Percentiles rank a stretch among this genome's conserved stretches.
Evolutionary conservation across 2,113 vertebrate species (phyloP).

Genomic region (Dipodomys spectabilis): DNA sequence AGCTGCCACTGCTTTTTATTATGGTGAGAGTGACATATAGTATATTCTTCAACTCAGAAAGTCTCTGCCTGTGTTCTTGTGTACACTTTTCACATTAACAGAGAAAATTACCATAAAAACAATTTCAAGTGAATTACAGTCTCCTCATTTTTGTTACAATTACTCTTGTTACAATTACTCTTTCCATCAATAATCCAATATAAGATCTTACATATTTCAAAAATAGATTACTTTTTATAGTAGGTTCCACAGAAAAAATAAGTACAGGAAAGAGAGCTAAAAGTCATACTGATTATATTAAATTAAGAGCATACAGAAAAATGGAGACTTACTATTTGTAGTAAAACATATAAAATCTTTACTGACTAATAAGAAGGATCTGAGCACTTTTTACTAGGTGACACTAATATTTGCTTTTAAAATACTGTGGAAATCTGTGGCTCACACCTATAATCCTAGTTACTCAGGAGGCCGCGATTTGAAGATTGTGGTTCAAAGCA

Average conservation of each 20-base stretch:
- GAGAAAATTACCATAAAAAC: constrained; percentile 73
- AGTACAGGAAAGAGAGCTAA: constrained; percentile 74
- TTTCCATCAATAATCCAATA: constrained; percentile 74
- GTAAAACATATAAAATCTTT: background rate
- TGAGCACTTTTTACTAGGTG: background rate
- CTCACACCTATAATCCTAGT: no score
- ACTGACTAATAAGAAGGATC: background rate
- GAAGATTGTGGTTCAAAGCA: no score
- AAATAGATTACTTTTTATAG: constrained; percentile 69
- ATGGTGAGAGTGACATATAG: constrained; percentile 34
- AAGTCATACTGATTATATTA: constrained; percentile 42
- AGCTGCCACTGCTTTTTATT: constrained; percentile 64
- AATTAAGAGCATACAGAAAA: constrained; percentile 33
- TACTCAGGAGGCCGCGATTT: no score
- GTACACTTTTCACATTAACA: constrained; percentile 68
- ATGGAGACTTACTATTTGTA: background rate
- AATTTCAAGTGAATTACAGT: constrained; percentile 69
- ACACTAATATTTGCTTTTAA: constrained; percentile 14
- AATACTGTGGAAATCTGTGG: background rate
- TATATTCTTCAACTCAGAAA: constrained; percentile 9
- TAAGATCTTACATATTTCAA: constrained; percentile 54
- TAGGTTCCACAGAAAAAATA: constrained; percentile 53
- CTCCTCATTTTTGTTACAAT: constrained; percentile 51
- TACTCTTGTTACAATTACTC: constrained; percentile 60
- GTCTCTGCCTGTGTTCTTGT: constrained; percentile 47